Evolutionary conservation across 2,113 vertebrate genomes (phyloP), one percentile per base, ranked within the genome.

Genomic region (Nestor notabilis): DNA sequence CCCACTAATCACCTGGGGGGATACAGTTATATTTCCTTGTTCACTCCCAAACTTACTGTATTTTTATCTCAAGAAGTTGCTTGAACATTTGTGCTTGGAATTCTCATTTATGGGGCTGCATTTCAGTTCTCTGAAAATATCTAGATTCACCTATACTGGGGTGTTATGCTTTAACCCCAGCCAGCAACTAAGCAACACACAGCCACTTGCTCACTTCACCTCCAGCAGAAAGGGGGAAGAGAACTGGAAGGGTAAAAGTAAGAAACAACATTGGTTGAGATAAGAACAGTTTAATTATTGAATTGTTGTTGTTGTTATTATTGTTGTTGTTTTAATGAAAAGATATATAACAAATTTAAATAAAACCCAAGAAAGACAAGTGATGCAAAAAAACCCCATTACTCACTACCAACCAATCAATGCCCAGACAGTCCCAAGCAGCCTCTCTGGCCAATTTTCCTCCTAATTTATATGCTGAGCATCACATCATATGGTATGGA

Each of bases 31-130:
- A 58, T 9, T 81, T 20, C 10, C 11, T 65, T 28, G 2, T n/a
- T 65, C 50, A 31, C 50, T 58, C 17, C 24, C 25, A 41, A 87
- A 75, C 11, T 46, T 28, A 10, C 10, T 49, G 4, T 5, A 19
- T 53, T 90, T 85, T 79, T 44, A 10, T 23, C 25, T 46, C 13
- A 10, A 68, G 31, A 27, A 80, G 29, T 25, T 68, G 3, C 27
- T 33, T 0, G 1, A 76, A 2, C 4, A 0, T 53, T 81, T 93
- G 3, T 74, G 13, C 19, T 60, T 49, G 25, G 17, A 46, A 2
- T 89, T 56, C 41, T n/a, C n/a, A 49, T 92, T 82, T 7, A 2
- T 16, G 28, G 25, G 20, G 16, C 2, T 28, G 21, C 8, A 1
- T n/a, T 83, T 77, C 16, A 49, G 24, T 35, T 53, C 21, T 53